Conservation (phyloP, 2,113 vertebrate species). For the Scalopus aquaticus region DNA sequence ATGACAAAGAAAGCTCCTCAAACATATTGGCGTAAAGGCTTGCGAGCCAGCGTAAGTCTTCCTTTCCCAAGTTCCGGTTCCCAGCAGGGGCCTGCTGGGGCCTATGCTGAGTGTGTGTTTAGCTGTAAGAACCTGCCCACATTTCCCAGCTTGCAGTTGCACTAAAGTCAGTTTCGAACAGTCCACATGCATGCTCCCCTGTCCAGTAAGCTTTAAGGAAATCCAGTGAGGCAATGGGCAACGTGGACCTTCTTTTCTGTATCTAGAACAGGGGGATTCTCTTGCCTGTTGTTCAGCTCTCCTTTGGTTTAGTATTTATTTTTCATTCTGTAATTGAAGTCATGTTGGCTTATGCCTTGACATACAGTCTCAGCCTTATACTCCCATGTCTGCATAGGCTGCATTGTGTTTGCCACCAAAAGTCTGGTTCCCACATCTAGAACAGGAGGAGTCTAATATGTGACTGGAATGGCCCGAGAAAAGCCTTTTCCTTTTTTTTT, state of each 20-base stretch:
- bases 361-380: too few relatives aligned
- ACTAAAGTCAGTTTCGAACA: not conserved
- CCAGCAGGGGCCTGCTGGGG: not conserved
- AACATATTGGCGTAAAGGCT: not conserved
- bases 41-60: not conserved
- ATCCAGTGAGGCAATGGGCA: not conserved
- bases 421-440: not conserved
- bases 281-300: not conserved
- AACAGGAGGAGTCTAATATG: not conserved
- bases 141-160: not conserved
- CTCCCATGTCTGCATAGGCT: too few relatives aligned
- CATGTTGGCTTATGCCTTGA: too few relatives aligned
- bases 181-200: not conserved
- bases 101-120: not conserved
- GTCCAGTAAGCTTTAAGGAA: constrained; percentile 13
- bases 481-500: constrained; percentile 22
- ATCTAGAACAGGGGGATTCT: too few relatives aligned
- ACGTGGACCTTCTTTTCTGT: not conserved
- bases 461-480: constrained; percentile 74
- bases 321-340: too few relatives aligned
- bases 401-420: too few relatives aligned
- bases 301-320: not conserved
- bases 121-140: not conserved
- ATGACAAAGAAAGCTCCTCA: not conserved
- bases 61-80: not conserved